Evolutionary conservation across 2,888 invertebrate genomes (phyloP), one percentile per base, ranked within the genome.

Genomic region (Megaustenia siamemsis): DNA sequence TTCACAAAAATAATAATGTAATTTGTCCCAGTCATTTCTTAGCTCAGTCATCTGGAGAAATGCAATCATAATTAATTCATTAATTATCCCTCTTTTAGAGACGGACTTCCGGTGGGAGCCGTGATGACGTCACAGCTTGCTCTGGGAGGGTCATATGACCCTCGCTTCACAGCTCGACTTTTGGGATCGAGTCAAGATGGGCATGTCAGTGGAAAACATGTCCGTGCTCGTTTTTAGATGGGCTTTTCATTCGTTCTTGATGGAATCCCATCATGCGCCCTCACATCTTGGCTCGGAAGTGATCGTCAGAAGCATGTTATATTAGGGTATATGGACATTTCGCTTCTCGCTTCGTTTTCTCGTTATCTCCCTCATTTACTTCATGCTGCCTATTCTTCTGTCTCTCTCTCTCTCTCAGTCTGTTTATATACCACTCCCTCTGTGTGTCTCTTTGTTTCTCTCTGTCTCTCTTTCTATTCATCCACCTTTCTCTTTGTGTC

Each of bases 61-160:
- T 60, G 8, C 66, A 40, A 43, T 66, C 38, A 43, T 78, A 66
- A 78, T 78, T 78, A 78, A 78, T 78, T 78, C 78, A 78, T 78
- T 78, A 63, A 78, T 78, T 63, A 66, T 63, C 1, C 53, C 32
- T 15, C 78, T 10, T 38, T 60, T 77, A 38, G 35, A 15, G n/a
- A 32, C 12, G n/a, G 60, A 56, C 60, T 77, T 78, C 78, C 66
- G 63, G 32, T 45, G 56, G 60, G 63, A 32, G 45, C 21, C 18
- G 21, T 6, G 32, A 32, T 78, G 78, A 78, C 78, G 78, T 78
- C 78, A 78, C 66, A 78, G n/a, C 38, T 60, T 18, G 53, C 77
- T 63, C 28, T n/a, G 73, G 49, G 43, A 49, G 73, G 49, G 73
- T 73, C 45, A 12, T 28, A 21, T 73, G 73, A 73, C 73, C 73